Conservation (phyloP, 2,113 vertebrate species). For the Rhineura floridana region DNA sequence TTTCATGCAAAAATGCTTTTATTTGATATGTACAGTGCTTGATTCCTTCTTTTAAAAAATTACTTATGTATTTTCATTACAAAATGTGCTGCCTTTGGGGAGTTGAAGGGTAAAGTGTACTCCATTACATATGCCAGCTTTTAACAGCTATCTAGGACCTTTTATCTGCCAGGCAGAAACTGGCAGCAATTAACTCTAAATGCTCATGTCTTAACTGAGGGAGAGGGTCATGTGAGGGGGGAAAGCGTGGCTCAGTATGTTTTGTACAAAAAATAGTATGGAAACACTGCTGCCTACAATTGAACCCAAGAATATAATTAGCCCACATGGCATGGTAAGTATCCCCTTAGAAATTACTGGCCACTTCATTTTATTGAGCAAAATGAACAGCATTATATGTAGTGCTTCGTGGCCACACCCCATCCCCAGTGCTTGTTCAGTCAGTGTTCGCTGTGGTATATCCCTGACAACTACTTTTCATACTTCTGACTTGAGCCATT, state of each 20-base stretch:
- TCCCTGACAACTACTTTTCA: not conserved
- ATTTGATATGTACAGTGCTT: not conserved
- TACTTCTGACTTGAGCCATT: not conserved
- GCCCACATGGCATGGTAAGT: too few relatives aligned
- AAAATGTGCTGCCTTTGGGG: not conserved
- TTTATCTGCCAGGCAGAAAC: not conserved
- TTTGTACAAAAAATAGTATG: not conserved
- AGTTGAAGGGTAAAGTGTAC: not conserved
- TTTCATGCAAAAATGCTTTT: not conserved
- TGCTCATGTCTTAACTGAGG: not conserved
- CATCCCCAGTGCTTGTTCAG: not conserved
- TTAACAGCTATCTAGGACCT: too few relatives aligned
- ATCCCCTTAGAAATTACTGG: too few relatives aligned
- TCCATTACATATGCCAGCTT: not conserved
- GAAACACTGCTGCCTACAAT: too few relatives aligned
- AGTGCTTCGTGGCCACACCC: too few relatives aligned
- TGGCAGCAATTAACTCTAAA: not conserved
- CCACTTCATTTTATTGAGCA: too few relatives aligned
- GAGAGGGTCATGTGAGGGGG: not conserved
- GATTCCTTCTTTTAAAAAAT: not conserved
- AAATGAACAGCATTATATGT: too few relatives aligned
- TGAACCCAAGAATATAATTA: too few relatives aligned
- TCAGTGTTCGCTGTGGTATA: not conserved
- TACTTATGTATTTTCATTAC: not conserved
- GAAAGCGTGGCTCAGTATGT: not conserved